Percentiles rank a stretch among this genome's conserved stretches.
Evolutionary conservation across 1,140 invertebrate genomes (phyloP).

Genomic region (Phortica variegata): DNA sequence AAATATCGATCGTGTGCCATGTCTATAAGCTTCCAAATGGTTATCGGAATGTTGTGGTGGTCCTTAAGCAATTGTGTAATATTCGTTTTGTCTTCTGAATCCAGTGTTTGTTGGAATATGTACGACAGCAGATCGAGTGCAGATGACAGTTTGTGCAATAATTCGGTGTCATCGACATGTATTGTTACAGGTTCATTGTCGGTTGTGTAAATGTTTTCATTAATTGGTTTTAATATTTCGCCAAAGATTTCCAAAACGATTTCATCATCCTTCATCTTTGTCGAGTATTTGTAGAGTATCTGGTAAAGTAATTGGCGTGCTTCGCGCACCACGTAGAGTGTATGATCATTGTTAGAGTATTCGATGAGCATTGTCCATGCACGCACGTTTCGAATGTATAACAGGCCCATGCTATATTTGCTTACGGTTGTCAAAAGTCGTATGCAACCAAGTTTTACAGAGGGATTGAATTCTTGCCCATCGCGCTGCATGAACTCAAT

Average conservation of each 20-base stretch:
- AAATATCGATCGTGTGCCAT: constrained; percentile 44
- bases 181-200: constrained; percentile 34
- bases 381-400: constrained; percentile 61
- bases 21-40: constrained; percentile 48
- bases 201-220: constrained; percentile 54
- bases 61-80: constrained; percentile 33
- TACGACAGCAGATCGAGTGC: constrained; percentile 59
- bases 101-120: constrained; percentile 48
- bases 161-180: constrained; percentile 59
- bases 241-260: constrained; percentile 60
- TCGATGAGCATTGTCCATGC: constrained; percentile 62
- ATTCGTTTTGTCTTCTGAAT: constrained; percentile 37
- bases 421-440: constrained; percentile 61
- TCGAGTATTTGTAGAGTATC: constrained; percentile 59
- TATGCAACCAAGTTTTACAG: constrained; percentile 65
- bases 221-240: constrained; percentile 58
- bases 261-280: constrained; percentile 53
- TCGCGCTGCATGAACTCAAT: constrained; percentile 26
- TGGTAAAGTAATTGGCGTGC: constrained; percentile 61
- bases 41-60: constrained; percentile 37
- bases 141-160: constrained; percentile 60
- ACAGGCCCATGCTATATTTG: constrained; percentile 60
- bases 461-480: constrained; percentile 49
- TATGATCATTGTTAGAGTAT: constrained; percentile 63
- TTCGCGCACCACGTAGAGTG: constrained; percentile 65